Evolutionary conservation across 1,140 invertebrate genomes (phyloP), one percentile per base, ranked within the genome.

Genomic region (Pemphigus obesinymphae): DNA sequence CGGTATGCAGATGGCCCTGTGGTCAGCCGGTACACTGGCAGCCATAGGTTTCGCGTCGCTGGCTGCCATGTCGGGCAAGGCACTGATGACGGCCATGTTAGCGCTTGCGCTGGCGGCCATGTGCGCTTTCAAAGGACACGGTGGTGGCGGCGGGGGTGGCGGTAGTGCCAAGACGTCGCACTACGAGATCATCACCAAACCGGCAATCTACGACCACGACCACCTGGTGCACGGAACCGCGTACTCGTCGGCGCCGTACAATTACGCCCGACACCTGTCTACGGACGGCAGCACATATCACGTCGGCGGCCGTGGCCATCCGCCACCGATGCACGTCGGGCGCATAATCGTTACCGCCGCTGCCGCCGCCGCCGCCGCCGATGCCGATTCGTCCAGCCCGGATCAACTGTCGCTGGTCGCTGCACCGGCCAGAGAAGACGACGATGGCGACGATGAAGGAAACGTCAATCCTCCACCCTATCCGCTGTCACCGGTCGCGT

Each of bases 101-200:
- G 92, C 93, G 0, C 87, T 95, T 1, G 90, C 94, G 85, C 86
- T 95, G 0, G 93, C 93, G 0, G 92, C 91, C 3, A 91, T 94
- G 43, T 89, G 93, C 43, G 93, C 93, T 0, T 86, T 95, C 6
- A 89, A 91, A 26, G 81, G 82, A 15, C 82, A 83, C 53, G 83
- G 83, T 0, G 61, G 72, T 5, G 80, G 73, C 10, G 63, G 68
- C 17, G 82, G 83, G 3, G 75, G 80, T 1, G 66, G 75, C 11
- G 53, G 76, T 1, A 48, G 26, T 8, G 83, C 80, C 6, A 84
- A 92, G 3, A 93, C 92, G 0, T 61, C 84, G 50, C 83, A 85
- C 73, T 95, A 94, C 85, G 93, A 95, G 87, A 93, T 95, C 70
- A 91, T 95, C 53, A 91, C 92, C 70, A 94, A 94, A 83, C 93